phyloP scores from a whole-genome alignment of 2,113 vertebrate species.

The Meriones unguiculatus region DNA sequence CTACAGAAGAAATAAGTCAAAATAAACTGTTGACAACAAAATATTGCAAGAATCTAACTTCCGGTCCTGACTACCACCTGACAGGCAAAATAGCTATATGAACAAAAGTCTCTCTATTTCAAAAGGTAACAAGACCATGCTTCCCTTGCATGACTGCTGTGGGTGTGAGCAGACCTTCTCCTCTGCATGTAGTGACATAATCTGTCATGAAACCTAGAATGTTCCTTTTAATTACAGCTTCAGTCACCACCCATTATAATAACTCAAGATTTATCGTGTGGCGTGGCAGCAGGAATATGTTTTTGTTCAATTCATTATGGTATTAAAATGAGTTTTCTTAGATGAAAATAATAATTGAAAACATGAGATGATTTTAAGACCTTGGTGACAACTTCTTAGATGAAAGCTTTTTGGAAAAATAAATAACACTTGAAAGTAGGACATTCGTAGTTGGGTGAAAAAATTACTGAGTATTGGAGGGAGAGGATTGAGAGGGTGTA shows the following conservation, averaged over 20 bases:
- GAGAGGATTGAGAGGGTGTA: background rate
- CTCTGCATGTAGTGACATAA: background rate
- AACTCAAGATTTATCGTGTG: background rate
- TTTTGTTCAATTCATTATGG: background rate
- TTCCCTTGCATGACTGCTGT: background rate
- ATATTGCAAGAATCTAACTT: background rate
- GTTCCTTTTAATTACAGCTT: background rate
- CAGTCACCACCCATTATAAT: background rate
- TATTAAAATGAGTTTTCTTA: constrained; percentile 6
- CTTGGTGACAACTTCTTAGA: constrained; percentile 9
- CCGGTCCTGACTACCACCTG: background rate
- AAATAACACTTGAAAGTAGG: background rate
- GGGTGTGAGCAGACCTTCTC: background rate
- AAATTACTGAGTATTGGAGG: background rate
- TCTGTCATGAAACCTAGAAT: background rate
- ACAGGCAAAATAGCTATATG: background rate
- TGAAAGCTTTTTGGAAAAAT: background rate
- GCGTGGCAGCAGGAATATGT: background rate
- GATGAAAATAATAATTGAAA: constrained; percentile 1
- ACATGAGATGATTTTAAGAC: constrained; percentile 13
- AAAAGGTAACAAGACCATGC: background rate
- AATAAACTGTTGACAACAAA: background rate
- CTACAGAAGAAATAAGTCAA: background rate
- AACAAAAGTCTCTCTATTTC: constrained; percentile 3
- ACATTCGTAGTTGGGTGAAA: too few relatives aligned